phyloP scores from a whole-genome alignment of 2,888 invertebrate genomes.

The Drosophila kokeensis region DNA sequence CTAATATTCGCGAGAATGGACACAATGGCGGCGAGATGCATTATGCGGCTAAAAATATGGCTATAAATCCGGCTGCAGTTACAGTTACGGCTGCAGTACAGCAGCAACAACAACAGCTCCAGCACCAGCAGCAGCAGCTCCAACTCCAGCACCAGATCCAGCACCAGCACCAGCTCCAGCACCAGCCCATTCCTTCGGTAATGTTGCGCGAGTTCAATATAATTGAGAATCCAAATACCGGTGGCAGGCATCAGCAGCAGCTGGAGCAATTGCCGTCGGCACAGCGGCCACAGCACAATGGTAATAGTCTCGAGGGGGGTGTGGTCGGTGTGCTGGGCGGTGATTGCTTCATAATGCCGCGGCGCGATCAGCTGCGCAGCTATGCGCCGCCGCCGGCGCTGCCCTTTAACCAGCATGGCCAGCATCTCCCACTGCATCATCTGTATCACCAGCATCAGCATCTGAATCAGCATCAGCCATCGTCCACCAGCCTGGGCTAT shows the following conservation, averaged over 20 bases:
- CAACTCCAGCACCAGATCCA: conserved; percentile 59
- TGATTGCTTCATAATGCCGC: conserved; percentile 66
- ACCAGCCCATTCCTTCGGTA: conserved; percentile 85
- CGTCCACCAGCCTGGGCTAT: conserved; percentile 81
- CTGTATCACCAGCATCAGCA: conserved; percentile 56
- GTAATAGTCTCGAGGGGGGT: conserved; percentile 36
- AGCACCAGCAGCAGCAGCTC: conserved; percentile 55
- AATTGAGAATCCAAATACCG: conserved; percentile 85
- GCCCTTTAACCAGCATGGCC: conserved; percentile 71
- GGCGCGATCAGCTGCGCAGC: conserved; percentile 64
- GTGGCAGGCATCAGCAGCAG: conserved; percentile 73
- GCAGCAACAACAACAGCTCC: conserved; percentile 31
- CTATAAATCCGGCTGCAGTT: conserved; percentile 14
- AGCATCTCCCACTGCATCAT: conserved; percentile 70
- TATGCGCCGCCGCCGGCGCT: conserved; percentile 60
- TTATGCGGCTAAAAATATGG: conserved; percentile 38
- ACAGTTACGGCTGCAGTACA: conserved; percentile 23
- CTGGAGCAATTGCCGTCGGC: conserved; percentile 61
- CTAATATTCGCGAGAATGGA: conserved; percentile 83
- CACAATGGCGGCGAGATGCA: conserved; percentile 61
- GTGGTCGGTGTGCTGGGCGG: conserved; percentile 61
- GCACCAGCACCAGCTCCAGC: conserved; percentile 51
- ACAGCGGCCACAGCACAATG: conserved; percentile 42
- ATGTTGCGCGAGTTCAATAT: conserved; percentile 86
- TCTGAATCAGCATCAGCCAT: conserved; percentile 60